phyloP scores from a whole-genome alignment of 2,113 vertebrate species.

The Falco punctatus region DNA sequence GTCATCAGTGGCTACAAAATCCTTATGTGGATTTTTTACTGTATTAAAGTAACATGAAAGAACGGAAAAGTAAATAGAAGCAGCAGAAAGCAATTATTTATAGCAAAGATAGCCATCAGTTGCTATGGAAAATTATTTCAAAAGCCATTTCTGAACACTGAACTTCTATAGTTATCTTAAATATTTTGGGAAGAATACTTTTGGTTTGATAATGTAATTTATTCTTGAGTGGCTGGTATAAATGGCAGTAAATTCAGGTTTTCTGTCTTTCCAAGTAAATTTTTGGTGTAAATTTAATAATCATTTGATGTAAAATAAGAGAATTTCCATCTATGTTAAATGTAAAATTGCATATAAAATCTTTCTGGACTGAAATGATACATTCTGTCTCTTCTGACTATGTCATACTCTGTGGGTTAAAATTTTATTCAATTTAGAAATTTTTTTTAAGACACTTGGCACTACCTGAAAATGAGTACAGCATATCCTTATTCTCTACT shows the following conservation, averaged over 20 bases:
- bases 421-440: background rate
- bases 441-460: background rate
- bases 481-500: background rate
- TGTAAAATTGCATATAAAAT: background rate
- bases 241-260: background rate
- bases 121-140: constrained; percentile 21
- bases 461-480: background rate
- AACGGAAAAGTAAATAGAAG: background rate
- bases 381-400: background rate
- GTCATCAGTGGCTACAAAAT: background rate
- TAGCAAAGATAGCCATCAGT: constrained; percentile 1
- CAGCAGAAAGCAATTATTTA: background rate
- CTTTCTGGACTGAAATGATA: background rate
- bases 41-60: background rate
- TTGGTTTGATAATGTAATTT: background rate
- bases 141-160: background rate
- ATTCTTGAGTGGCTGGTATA: background rate
- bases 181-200: background rate
- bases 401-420: rapidly evolving
- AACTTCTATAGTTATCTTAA: background rate
- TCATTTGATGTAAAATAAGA: background rate
- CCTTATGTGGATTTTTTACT: background rate
- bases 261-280: background rate
- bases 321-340: background rate
- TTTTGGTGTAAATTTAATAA: background rate